Evolutionary conservation across 2,113 vertebrate genomes (phyloP).

Genomic region (Campylomormyrus tamandua): DNA sequence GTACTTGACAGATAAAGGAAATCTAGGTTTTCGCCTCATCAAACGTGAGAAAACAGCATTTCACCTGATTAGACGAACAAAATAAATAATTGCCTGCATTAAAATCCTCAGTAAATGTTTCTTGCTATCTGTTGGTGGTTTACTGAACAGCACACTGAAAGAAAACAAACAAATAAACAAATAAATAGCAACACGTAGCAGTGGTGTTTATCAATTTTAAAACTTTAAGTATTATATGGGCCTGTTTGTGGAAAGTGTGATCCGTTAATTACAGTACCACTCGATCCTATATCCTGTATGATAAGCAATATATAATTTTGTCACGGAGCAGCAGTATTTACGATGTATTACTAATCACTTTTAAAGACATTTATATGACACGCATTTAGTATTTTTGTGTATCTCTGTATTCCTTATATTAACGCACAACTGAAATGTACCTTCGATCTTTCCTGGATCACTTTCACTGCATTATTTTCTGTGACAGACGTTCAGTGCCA

Average conservation of each 20-base stretch:
- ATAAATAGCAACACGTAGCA: background rate
- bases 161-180: background rate
- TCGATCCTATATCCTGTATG: background rate
- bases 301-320: background rate
- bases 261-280: background rate
- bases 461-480: background rate
- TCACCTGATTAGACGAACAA: slow-evolving; percentile 28
- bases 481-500: background rate
- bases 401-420: background rate
- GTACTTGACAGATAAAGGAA: slow-evolving; percentile 54
- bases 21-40: slow-evolving; percentile 19
- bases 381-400: slow-evolving; percentile 1
- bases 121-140: background rate
- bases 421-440: background rate
- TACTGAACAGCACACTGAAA: background rate
- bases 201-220: background rate
- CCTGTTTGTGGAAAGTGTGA: background rate
- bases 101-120: slow-evolving; percentile 32
- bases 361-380: background rate
- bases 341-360: background rate
- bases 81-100: slow-evolving; percentile 41
- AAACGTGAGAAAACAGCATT: slow-evolving; percentile 8
- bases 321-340: background rate
- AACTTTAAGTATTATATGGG: background rate
- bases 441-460: background rate